Evolutionary conservation across 30 jellyfish, hydroid and myxozoan species (phyloP).

Genomic region (Rhopilema esculentum): DNA sequence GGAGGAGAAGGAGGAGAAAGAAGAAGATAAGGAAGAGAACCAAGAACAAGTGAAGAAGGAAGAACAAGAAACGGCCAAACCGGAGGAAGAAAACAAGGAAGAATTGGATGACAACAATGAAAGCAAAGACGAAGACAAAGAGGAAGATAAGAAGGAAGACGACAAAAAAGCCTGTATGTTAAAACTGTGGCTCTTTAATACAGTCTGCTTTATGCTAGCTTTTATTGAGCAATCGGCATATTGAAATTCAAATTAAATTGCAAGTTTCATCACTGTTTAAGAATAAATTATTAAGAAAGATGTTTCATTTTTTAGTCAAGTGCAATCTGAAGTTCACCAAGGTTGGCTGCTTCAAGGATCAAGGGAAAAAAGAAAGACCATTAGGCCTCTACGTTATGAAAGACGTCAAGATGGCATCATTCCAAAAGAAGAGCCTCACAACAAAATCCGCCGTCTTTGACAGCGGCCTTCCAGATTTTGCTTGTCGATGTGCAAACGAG

Average conservation of each 20-base stretch:
- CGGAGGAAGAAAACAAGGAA: slow-evolving; percentile 42
- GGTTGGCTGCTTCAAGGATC: slow-evolving; percentile 95
- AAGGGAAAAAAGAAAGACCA: slow-evolving; percentile 74
- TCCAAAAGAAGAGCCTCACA: slow-evolving; percentile 81
- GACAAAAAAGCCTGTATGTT: slow-evolving; percentile 46
- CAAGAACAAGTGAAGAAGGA: slow-evolving; percentile 11
- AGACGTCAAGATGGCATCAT: slow-evolving; percentile 74
- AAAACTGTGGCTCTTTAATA: too few species aligned
- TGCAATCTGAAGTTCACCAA: slow-evolving; percentile 91
- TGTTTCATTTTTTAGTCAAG: slow-evolving; percentile 54
- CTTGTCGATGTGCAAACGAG: slow-evolving; percentile 97
- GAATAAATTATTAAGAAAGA: too few species aligned
- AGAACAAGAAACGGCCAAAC: slow-evolving; percentile 25
- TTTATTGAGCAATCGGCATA: too few species aligned
- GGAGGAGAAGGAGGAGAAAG: slow-evolving; percentile 43
- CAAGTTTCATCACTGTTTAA: too few species aligned
- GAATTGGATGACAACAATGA: too few species aligned
- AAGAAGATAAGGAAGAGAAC: slow-evolving; percentile 34
- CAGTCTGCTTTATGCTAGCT: not conserved
- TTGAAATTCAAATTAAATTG: too few species aligned
- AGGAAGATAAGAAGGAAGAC: slow-evolving; percentile 46
- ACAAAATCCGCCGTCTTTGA: slow-evolving; percentile 71
- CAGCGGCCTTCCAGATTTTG: slow-evolving; percentile 80
- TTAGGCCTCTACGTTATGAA: slow-evolving; percentile 78
- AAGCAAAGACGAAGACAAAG: too few species aligned